A percentile compares a stretch with the other conserved stretches of the same genome.
These are phyloP conservation scores for Agrotis segetum DNA, from an alignment of 2,888 invertebrate genomes.

Conservation along the genomic window DNA sequence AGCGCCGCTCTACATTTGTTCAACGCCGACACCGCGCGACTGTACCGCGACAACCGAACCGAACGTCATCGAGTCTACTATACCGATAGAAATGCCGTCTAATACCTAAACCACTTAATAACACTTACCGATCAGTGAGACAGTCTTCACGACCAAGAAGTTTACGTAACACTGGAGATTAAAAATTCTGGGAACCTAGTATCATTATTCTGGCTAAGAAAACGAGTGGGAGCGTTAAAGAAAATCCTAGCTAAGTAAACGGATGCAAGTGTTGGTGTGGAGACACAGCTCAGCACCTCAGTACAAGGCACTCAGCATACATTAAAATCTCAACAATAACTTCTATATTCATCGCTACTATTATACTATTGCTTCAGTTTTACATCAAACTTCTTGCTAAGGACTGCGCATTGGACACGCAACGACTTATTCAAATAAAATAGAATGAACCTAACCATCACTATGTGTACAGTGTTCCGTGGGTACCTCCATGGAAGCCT, in stretches of 20 bases:
- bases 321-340: constrained; percentile 43
- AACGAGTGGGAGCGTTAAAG: constrained; percentile 8
- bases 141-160: constrained; percentile 62
- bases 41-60: constrained; percentile 63
- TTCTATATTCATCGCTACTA: constrained; percentile 48
- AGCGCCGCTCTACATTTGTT: constrained; percentile 78
- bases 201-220: background rate
- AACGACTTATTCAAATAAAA: constrained; percentile 51
- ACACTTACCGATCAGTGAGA: constrained; percentile 78
- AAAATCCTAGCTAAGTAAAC: constrained; percentile 23
- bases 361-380: constrained; percentile 50
- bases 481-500: constrained; percentile 45
- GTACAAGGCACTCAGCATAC: constrained; percentile 63
- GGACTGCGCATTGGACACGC: constrained; percentile 59
- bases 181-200: constrained; percentile 10
- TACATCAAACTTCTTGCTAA: constrained; percentile 59
- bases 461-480: constrained; percentile 53
- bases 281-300: constrained; percentile 56
- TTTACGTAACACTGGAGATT: constrained; percentile 54
- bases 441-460: constrained; percentile 54
- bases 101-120: constrained; percentile 66
- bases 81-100: constrained; percentile 68
- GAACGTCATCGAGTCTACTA: constrained; percentile 68
- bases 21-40: constrained; percentile 74
- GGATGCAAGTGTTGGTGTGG: constrained; percentile 40